A percentile compares a stretch with the other conserved stretches of the same genome.
Conservation (phyloP, 2,888 invertebrate species). For the Prostheceraeus crozeri region DNA sequence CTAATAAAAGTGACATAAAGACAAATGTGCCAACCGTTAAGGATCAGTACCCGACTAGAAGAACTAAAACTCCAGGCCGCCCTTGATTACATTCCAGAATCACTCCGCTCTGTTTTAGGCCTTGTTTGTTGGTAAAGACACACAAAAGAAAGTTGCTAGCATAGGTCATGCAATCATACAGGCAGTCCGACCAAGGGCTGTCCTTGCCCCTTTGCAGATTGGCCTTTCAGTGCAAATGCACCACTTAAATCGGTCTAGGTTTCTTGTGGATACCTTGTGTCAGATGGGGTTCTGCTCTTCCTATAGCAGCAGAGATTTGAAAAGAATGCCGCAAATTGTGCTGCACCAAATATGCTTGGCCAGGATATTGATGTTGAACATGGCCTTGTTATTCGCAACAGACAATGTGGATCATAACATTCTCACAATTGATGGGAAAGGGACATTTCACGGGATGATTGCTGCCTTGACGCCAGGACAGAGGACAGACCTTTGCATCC, state of each 20-base stretch:
- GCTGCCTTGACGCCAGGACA: constrained; percentile 20
- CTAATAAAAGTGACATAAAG: too few relatives aligned
- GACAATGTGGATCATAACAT: too few relatives aligned
- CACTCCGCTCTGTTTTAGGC: too few relatives aligned
- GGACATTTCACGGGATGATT: constrained; percentile 7
- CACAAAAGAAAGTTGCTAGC: too few relatives aligned
- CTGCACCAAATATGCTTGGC: not conserved
- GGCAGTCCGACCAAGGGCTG: not conserved
- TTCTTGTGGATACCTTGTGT: constrained; percentile 4
- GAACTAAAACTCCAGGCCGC: too few relatives aligned
- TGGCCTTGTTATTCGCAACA: too few relatives aligned
- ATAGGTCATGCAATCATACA: not conserved
- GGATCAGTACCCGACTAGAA: too few relatives aligned
- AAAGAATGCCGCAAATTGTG: constrained; percentile 1
- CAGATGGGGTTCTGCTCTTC: constrained; percentile 10
- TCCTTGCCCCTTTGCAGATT: not conserved
- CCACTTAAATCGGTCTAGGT: not conserved
- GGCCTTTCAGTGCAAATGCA: not conserved
- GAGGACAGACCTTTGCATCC: too few relatives aligned
- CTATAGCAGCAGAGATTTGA: not conserved
- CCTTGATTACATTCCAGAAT: too few relatives aligned
- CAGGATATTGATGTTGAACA: not conserved
- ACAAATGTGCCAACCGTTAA: too few relatives aligned
- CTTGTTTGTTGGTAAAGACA: too few relatives aligned
- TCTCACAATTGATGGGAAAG: too few relatives aligned